phyloP scores from a whole-genome alignment of 2,797 vertebrate species.

The Leptoclinus maculatus region DNA sequence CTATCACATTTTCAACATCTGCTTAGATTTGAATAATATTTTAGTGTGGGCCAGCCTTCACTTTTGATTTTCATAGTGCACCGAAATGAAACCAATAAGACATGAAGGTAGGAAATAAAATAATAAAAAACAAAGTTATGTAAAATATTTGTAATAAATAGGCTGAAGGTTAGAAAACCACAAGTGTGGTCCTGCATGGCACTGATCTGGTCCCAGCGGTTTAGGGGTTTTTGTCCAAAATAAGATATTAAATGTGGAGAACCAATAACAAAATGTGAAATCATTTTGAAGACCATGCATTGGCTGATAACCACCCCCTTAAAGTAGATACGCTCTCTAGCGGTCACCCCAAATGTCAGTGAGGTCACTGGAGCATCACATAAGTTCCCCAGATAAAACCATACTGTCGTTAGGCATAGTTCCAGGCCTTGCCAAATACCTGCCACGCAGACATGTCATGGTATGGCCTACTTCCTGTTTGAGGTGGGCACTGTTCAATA shows the following conservation, averaged over 20 bases:
- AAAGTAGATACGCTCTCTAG: neutral
- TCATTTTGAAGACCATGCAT: neutral
- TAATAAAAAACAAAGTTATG: constrained; percentile 7
- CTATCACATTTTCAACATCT: neutral
- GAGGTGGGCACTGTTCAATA: constrained; percentile 50
- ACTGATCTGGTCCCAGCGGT: constrained; percentile 16
- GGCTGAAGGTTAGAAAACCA: constrained; percentile 23
- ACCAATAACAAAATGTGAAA: neutral
- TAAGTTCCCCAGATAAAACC: constrained; percentile 10
- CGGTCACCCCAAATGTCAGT: neutral
- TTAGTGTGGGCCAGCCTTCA: neutral
- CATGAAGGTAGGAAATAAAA: neutral
- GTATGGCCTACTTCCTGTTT: constrained; percentile 46
- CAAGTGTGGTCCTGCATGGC: constrained; percentile 17
- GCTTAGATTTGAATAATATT: neutral
- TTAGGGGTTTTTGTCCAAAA: neutral
- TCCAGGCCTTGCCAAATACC: constrained; percentile 24
- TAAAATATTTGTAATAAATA: constrained; percentile 17
- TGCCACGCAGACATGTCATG: constrained; percentile 46
- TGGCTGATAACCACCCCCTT: constrained; percentile 10
- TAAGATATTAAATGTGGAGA: neutral
- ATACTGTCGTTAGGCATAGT: constrained; percentile 9
- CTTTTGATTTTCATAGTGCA: constrained; percentile 12
- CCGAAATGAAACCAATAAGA: constrained; percentile 24
- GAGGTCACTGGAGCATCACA: neutral